These are phyloP conservation scores for Gryllus bimaculatus DNA, from an alignment of 1,140 invertebrate species.

Conservation along the genomic window DNA sequence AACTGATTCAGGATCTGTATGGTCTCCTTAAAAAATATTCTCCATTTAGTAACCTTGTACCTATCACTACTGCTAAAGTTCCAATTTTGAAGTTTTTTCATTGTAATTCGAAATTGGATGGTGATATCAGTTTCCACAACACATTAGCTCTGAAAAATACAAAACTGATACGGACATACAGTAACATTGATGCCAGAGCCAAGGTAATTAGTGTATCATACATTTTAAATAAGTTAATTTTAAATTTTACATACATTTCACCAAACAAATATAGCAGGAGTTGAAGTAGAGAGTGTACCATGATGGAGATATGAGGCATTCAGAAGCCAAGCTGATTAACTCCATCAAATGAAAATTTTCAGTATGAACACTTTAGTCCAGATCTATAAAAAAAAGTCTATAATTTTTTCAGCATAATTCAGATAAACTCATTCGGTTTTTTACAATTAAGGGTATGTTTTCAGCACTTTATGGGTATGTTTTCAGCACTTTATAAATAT, in stretches of 20 bases:
- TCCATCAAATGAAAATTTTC: too few relatives aligned
- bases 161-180: slow-evolving; percentile 40
- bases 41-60: slow-evolving; percentile 37
- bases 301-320: too few relatives aligned
- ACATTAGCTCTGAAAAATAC: slow-evolving; percentile 49
- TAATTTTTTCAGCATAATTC: too few relatives aligned
- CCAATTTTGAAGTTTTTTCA: slow-evolving; percentile 53
- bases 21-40: slow-evolving; percentile 34
- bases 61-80: slow-evolving; percentile 53
- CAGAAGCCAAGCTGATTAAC: too few relatives aligned
- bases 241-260: background rate
- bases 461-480: too few relatives aligned
- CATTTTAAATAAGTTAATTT: background rate
- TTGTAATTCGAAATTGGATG: slow-evolving; percentile 37
- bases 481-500: too few relatives aligned
- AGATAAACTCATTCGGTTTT: too few relatives aligned
- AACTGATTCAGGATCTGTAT: slow-evolving; percentile 32
- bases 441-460: too few relatives aligned
- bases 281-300: too few relatives aligned
- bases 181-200: slow-evolving; percentile 44
- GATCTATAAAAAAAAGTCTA: too few relatives aligned
- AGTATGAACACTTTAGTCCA: too few relatives aligned
- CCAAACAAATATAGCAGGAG: background rate
- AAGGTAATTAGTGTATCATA: slow-evolving; percentile 26
- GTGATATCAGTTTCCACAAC: slow-evolving; percentile 54